Conservation (phyloP, 64 coral and sea anemone species). For the Montipora foliosa region DNA sequence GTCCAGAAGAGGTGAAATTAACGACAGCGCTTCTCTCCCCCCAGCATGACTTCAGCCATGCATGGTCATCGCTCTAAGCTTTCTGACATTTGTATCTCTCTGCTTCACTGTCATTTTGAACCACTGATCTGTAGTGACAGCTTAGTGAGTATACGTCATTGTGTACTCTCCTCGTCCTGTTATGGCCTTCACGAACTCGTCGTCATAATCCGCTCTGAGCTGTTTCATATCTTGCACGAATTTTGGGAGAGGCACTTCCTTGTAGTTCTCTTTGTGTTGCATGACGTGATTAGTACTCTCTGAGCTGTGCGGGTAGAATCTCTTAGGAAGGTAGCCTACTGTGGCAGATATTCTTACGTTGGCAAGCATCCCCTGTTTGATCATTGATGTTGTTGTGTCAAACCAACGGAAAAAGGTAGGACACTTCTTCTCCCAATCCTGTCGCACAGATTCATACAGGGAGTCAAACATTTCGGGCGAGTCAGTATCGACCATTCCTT, state of each 20-base stretch:
- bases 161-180: conserved; percentile 69
- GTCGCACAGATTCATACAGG: too few relatives aligned
- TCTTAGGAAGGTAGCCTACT: conserved; percentile 42
- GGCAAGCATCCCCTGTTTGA: conserved; percentile 33
- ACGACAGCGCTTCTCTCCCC: neutral
- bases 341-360: conserved; percentile 49
- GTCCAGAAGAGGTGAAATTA: neutral
- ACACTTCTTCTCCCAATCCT: too few relatives aligned
- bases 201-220: conserved; percentile 37
- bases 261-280: conserved; percentile 65
- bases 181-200: conserved; percentile 67
- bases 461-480: neutral
- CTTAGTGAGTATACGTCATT: neutral
- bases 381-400: conserved; percentile 47
- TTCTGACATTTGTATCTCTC: conserved; percentile 50
- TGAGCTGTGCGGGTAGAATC: conserved; percentile 64
- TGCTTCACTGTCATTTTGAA: conserved; percentile 71
- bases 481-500: conserved; percentile 23
- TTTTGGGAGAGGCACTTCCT: conserved; percentile 65
- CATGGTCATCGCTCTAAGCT: conserved; percentile 48
- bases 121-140: conserved; percentile 55
- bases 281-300: conserved; percentile 70
- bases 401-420: conserved; percentile 52
- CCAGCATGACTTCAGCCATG: conserved; percentile 40
- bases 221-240: conserved; percentile 53